phyloP scores from a whole-genome alignment of 2,113 vertebrate species.

The Dipodomys spectabilis region DNA sequence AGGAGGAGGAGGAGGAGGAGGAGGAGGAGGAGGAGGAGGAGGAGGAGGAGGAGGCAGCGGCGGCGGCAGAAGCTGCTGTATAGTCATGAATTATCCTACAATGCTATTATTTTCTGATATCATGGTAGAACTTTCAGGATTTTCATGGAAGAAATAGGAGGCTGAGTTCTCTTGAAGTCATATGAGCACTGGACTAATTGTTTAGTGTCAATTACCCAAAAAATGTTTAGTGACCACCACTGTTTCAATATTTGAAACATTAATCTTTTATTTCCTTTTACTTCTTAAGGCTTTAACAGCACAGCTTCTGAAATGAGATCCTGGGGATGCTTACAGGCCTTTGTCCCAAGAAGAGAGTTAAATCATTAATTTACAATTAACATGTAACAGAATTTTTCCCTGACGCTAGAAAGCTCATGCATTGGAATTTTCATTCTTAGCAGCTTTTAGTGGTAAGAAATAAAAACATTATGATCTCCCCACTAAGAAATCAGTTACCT shows the following conservation, averaged over 20 bases:
- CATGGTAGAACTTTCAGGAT: background rate
- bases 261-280: background rate
- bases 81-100: background rate
- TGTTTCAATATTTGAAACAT: background rate
- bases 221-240: background rate
- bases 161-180: background rate
- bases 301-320: background rate
- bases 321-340: background rate
- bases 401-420: background rate
- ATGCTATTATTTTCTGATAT: background rate
- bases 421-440: background rate
- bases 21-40: too few species aligned
- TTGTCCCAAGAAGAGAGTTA: background rate
- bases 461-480: background rate
- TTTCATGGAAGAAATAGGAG: background rate
- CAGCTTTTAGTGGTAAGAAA: background rate
- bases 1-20: too few species aligned
- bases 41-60: too few species aligned
- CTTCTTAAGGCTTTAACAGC: background rate
- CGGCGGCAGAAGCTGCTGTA: background rate
- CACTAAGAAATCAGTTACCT: conserved; percentile 87
- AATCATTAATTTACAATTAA: background rate
- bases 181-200: background rate
- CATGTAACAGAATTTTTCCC: background rate
- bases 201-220: background rate